Evolutionary conservation across 1,140 invertebrate genomes (phyloP), one percentile per base, ranked within the genome.

Genomic region (Heliothis subflexa): DNA sequence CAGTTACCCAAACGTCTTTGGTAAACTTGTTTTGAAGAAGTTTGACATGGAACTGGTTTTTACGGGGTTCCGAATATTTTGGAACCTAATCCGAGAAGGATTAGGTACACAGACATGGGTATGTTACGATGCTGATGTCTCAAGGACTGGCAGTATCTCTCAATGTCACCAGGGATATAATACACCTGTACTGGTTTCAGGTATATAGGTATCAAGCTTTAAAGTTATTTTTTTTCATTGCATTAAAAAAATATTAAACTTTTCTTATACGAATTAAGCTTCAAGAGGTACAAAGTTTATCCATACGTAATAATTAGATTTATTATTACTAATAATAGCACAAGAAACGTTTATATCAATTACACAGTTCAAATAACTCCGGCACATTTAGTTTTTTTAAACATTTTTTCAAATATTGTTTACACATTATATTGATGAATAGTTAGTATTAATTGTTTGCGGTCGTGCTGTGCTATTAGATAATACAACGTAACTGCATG

Each of bases 401-500:
- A 10, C 33, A 45, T 66, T 66, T 66, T 66, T 66, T 28, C 11
- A 0, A 28, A 52, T 0, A 70, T n/a, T 70, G 47, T 70, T 70
- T 52, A 70, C 18, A 68, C 62, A 47, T 64, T 47, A 64, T 9
- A 64, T 52, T 52, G 64, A 70, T 70, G 66, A 25, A 25, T 70
- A 66, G 66, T 70, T 50, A 21, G 57, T 16, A 75, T 54, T 75
- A 75, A 52, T 62, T 47, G 73, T 75, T 61, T 9, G 52, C 47
- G 47, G 25, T 75, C 73, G 73, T 75, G 73, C 14, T 14, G 25
- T 64, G 7, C 73, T 64, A 64, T 75, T 75, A 75, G 73, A 62
- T 75, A 75, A 75, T 49, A 64, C 64, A 75, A 75, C 57, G 59
- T 47, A 75, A 75, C 57, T 75, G 73, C 73, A 75, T 28, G 59